Evolutionary conservation across 2,797 vertebrate species (phyloP).

Genomic region (Diglossa cyanea): DNA sequence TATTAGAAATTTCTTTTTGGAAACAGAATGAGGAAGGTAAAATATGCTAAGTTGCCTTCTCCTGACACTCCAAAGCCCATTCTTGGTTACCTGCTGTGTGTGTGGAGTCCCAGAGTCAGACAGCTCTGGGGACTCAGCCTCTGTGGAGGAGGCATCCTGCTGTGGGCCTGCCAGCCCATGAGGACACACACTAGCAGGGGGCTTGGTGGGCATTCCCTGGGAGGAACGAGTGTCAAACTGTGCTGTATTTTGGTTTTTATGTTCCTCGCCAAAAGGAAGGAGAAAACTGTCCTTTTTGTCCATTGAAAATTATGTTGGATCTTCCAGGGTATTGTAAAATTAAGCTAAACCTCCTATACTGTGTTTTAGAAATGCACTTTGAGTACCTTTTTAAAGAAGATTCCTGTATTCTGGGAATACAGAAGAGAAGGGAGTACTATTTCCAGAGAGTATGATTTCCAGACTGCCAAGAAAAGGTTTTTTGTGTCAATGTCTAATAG

Average conservation of each 20-base stretch:
- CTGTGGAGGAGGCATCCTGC: neutral
- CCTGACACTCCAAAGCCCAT: neutral
- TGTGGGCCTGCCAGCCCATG: slow-evolving; percentile 65
- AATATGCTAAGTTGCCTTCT: neutral
- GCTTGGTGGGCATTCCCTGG: neutral
- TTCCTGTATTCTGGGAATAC: neutral
- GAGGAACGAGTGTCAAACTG: neutral
- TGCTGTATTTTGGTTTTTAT: neutral
- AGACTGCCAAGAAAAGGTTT: neutral
- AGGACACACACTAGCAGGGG: neutral
- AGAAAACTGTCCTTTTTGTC: neutral
- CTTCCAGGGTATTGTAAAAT: neutral
- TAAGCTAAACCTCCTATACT: neutral
- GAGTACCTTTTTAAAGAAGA: slow-evolving; percentile 25
- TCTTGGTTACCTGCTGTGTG: neutral
- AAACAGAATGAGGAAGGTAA: neutral
- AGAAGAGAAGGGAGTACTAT: neutral
- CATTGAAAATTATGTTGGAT: neutral
- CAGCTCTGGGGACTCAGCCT: slow-evolving; percentile 71
- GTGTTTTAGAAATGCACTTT: slow-evolving; percentile 56
- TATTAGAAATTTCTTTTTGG: neutral
- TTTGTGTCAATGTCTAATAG: neutral
- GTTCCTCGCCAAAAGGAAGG: neutral
- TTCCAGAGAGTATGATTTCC: neutral
- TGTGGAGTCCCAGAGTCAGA: slow-evolving; percentile 70